These are phyloP conservation scores for Bombus confusus DNA, from an alignment of 1,140 invertebrate genomes.

Conservation along the genomic window DNA sequence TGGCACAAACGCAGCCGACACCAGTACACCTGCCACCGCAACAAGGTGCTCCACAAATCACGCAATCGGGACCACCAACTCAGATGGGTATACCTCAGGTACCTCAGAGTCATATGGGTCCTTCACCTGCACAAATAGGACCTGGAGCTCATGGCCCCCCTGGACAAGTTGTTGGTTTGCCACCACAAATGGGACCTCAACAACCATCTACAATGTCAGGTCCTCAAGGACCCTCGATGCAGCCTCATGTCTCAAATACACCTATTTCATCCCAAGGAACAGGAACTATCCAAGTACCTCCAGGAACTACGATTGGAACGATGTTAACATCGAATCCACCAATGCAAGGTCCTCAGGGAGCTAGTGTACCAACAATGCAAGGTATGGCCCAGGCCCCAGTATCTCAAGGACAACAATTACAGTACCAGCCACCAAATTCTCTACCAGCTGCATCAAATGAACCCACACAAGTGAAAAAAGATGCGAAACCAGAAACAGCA, in stretches of 20 bases:
- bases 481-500: slow-evolving; percentile 75
- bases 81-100: slow-evolving; percentile 61
- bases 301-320: slow-evolving; percentile 29
- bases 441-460: slow-evolving; percentile 54
- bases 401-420: slow-evolving; percentile 56
- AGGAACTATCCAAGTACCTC: slow-evolving; percentile 48
- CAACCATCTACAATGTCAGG: slow-evolving; percentile 46
- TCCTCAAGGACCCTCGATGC: slow-evolving; percentile 53
- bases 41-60: slow-evolving; percentile 41
- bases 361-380: slow-evolving; percentile 51
- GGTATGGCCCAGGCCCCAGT: slow-evolving; percentile 50
- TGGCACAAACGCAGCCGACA: slow-evolving; percentile 48
- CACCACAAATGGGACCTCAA: slow-evolving; percentile 59
- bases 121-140: slow-evolving; percentile 42
- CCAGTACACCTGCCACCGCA: slow-evolving; percentile 59
- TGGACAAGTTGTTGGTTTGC: slow-evolving; percentile 50
- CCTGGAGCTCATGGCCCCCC: slow-evolving; percentile 44
- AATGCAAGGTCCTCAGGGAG: slow-evolving; percentile 47
- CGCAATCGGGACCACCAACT: slow-evolving; percentile 47
- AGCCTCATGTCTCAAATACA: slow-evolving; percentile 49
- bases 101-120: slow-evolving; percentile 48
- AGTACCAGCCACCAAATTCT: slow-evolving; percentile 50
- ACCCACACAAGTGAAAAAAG: slow-evolving; percentile 56
- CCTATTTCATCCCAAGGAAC: slow-evolving; percentile 56
- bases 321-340: slow-evolving; percentile 41